Percentiles rank a stretch among this genome's conserved stretches.
These are phyloP conservation scores for Cheilinus undulatus DNA, from an alignment of 2,113 vertebrate species.

Conservation along the genomic window DNA sequence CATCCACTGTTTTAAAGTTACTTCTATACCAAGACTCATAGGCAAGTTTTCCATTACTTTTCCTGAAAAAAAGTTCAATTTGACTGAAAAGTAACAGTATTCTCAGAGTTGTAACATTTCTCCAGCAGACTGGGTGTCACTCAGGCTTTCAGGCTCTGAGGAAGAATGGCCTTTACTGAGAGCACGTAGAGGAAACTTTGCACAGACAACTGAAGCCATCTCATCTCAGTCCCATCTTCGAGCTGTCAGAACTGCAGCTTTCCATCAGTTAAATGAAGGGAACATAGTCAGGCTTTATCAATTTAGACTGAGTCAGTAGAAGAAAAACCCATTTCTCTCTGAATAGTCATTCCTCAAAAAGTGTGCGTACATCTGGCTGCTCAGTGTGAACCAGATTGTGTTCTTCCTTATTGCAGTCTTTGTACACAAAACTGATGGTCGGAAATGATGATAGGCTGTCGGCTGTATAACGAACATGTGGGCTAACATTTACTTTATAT, in stretches of 20 bases:
- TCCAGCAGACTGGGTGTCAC: slow-evolving; percentile 22
- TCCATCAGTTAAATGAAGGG: slow-evolving; percentile 46
- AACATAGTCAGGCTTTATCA: slow-evolving; percentile 36
- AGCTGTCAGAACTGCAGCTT: slow-evolving; percentile 47
- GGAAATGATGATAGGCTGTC: slow-evolving; percentile 12
- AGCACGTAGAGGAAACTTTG: slow-evolving; percentile 16
- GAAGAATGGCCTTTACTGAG: slow-evolving; percentile 29
- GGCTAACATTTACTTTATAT: slow-evolving; percentile 21
- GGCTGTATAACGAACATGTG: slow-evolving; percentile 1
- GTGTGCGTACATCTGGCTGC: not conserved
- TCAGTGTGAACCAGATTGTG: slow-evolving; percentile 2
- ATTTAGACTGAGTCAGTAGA: slow-evolving; percentile 14
- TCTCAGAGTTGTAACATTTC: slow-evolving; percentile 18
- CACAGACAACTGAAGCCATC: slow-evolving; percentile 32
- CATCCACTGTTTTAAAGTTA: slow-evolving; percentile 21
- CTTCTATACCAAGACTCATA: slow-evolving; percentile 23
- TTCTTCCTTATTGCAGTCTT: not conserved
- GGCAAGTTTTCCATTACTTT: slow-evolving; percentile 39
- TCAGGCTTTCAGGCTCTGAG: slow-evolving; percentile 37
- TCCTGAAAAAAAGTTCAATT: slow-evolving; percentile 34
- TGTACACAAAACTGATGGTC: slow-evolving; percentile 14
- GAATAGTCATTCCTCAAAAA: slow-evolving; percentile 5
- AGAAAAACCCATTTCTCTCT: slow-evolving; percentile 20
- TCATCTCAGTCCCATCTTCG: slow-evolving; percentile 43
- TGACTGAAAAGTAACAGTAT: slow-evolving; percentile 42